These are phyloP conservation scores for Pelagia noctiluca DNA, from an alignment of 30 jellyfish, hydroid and myxozoan species.

Conservation along the genomic window DNA sequence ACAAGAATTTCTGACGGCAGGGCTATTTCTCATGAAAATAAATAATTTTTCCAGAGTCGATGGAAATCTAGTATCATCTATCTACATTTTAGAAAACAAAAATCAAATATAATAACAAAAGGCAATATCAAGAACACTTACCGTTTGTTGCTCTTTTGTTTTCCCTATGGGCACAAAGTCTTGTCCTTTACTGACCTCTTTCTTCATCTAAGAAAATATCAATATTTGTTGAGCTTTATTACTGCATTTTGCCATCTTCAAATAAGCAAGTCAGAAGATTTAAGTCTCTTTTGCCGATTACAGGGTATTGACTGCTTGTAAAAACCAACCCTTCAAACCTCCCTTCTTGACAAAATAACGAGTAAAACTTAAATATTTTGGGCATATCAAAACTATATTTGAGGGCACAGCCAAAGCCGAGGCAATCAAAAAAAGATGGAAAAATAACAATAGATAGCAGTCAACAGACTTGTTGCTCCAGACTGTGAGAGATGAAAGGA, in stretches of 20 bases:
- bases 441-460: too few relatives aligned
- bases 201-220: slow-evolving; percentile 45
- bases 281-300: slow-evolving; percentile 15
- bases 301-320: background rate
- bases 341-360: background rate
- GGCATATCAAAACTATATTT: background rate
- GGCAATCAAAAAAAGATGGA: too few relatives aligned
- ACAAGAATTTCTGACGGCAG: background rate
- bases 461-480: too few relatives aligned
- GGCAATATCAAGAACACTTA: slow-evolving; percentile 8
- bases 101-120: background rate
- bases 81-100: background rate
- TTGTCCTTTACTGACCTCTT: slow-evolving; percentile 79
- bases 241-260: too few relatives aligned
- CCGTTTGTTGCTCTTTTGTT: slow-evolving; percentile 76
- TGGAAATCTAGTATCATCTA: background rate
- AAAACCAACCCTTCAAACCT: background rate
- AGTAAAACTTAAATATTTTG: background rate
- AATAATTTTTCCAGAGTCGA: background rate
- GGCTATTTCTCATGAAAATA: too few relatives aligned
- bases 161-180: slow-evolving; percentile 90
- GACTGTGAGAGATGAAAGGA: too few relatives aligned
- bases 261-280: background rate
- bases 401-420: too few relatives aligned
- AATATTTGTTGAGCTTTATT: background rate